These are phyloP conservation scores for Doris montereyensis DNA, from an alignment of 2,888 invertebrate genomes.

Conservation along the genomic window DNA sequence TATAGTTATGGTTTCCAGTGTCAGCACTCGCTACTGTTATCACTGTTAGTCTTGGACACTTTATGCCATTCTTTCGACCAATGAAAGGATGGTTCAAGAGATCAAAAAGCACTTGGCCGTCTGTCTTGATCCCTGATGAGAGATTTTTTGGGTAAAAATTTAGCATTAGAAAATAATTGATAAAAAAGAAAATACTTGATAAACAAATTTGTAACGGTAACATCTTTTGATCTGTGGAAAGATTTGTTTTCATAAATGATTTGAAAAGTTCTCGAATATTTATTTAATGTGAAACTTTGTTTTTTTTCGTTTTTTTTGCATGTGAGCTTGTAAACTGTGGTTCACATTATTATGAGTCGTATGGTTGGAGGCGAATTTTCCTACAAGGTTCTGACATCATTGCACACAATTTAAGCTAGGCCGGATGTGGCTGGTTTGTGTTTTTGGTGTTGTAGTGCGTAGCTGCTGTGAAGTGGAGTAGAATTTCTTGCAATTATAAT, in stretches of 20 bases:
- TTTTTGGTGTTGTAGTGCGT: too few relatives aligned
- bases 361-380: too few relatives aligned
- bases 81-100: conserved; percentile 65
- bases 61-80: conserved; percentile 42
- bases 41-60: not conserved
- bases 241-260: not conserved
- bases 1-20: not conserved
- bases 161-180: not conserved
- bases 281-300: not conserved
- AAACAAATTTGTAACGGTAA: too few relatives aligned
- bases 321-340: too few relatives aligned
- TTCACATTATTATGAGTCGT: too few relatives aligned
- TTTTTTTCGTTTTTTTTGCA: too few relatives aligned
- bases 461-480: too few relatives aligned
- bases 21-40: not conserved
- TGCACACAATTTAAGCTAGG: too few relatives aligned
- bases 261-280: not conserved
- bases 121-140: conserved; percentile 58
- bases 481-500: too few relatives aligned
- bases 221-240: conserved; percentile 38
- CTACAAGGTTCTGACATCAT: too few relatives aligned
- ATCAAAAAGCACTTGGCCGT: conserved; percentile 62
- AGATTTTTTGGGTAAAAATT: not conserved
- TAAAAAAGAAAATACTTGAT: not conserved
- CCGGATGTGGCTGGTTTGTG: too few relatives aligned